Evolutionary conservation across 2,888 invertebrate species (phyloP), one percentile per base, ranked within the genome.

Genomic region (Cryptops parisi): DNA sequence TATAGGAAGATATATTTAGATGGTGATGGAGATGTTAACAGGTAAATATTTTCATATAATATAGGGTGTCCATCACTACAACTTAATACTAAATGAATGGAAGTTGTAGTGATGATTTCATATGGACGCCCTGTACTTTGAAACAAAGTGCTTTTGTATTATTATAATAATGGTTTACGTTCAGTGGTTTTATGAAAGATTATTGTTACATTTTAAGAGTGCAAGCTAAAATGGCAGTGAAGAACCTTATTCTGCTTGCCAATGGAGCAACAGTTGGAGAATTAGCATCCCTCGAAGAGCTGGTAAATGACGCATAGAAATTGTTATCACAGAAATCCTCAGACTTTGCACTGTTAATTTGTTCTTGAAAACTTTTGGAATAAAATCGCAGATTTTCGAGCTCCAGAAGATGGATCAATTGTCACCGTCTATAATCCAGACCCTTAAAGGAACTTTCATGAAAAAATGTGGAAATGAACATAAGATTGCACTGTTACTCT

Each of bases 401-500:
- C 79, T 82, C 75, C 73, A 78, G 2, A 65, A 68, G 46, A 71
- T 72, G 27, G 77, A 75, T 3, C 74, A 76, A 41, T 68, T 82
- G 9, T n/a, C 27, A 40, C 38, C 12, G 26, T 58, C 56, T 48
- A 64, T 70, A 17, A 63, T 67, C 45, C 66, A 87, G 76, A 78
- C 85, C 12, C 72, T 93, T 55, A 93, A 89, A 83, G 84, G 89
- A 68, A 80, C 80, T 62, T 88, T 86, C 65, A 77, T 85, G 0
- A 61, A 63, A 60, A 76, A 82, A 64, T 72, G 79, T 0, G 78
- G 79, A 0, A 75, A 78, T 41, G 82, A 88, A 57, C 81, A 85
- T 52, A 76, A 81, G 52, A 77, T 81, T 1, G 83, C 89, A 0
- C 69, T 88, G 2, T 75, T 82, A 54, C 67, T 94, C 1, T 72